A percentile compares a stretch with the other conserved stretches of the same genome.
phyloP scores from a whole-genome alignment of 2,113 vertebrate species.

The Mungos mungo region DNA sequence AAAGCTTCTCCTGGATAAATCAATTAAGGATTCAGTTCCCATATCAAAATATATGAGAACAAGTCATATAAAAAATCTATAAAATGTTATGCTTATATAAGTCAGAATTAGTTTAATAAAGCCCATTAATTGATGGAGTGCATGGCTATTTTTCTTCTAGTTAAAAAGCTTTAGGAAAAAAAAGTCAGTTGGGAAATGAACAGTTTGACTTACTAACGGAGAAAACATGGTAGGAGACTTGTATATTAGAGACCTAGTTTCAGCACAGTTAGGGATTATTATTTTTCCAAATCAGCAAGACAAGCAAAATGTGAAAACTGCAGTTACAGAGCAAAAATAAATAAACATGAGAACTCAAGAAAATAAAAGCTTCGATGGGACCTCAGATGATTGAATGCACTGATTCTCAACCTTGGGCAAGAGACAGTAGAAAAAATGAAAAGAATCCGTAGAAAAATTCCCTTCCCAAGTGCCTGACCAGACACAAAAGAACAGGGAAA shows the following conservation, averaged over 20 bases:
- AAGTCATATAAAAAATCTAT: background rate
- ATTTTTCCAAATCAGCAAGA: background rate
- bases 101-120: constrained; percentile 15
- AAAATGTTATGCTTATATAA: background rate
- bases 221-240: background rate
- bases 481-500: background rate
- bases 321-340: background rate
- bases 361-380: background rate
- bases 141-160: background rate
- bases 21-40: background rate
- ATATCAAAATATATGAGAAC: background rate
- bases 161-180: background rate
- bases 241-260: background rate
- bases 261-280: background rate
- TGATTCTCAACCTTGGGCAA: background rate
- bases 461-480: background rate
- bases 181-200: background rate
- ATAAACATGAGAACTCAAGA: background rate
- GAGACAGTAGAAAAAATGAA: background rate
- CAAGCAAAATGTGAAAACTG: background rate
- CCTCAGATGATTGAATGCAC: background rate
- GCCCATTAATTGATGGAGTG: background rate
- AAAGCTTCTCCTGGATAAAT: background rate
- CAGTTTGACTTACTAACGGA: background rate
- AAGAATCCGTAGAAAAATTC: background rate